Evolutionary conservation across 2,797 vertebrate genomes (phyloP).

Genomic region (Lithobates sylvaticus): DNA sequence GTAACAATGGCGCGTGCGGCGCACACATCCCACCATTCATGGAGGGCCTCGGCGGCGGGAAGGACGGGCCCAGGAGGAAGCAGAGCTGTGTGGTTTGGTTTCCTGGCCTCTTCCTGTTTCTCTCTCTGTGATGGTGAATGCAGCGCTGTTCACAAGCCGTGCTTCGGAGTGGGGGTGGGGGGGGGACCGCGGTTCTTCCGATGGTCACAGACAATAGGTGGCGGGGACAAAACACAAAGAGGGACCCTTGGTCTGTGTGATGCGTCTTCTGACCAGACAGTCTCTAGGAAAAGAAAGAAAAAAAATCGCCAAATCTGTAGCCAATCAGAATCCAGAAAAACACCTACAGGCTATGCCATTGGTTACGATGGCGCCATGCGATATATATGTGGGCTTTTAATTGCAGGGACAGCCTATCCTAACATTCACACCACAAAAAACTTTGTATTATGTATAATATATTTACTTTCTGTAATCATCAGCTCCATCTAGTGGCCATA

Average conservation of each 20-base stretch:
- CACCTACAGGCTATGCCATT: too few species aligned
- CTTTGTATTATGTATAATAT: too few species aligned
- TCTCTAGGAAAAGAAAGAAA: too few species aligned
- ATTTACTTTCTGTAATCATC: too few species aligned
- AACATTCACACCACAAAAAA: too few species aligned
- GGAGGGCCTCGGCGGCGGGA: neutral
- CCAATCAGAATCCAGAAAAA: neutral
- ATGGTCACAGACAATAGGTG: constrained; percentile 17
- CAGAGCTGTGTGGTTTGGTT: constrained; percentile 19
- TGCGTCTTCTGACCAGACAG: neutral
- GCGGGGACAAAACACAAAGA: neutral
- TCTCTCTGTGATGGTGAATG: neutral
- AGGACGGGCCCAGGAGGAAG: constrained; percentile 23
- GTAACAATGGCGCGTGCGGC: constrained; percentile 29
- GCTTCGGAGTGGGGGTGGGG: neutral
- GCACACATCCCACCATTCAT: constrained; percentile 19
- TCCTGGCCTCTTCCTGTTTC: constrained; percentile 52
- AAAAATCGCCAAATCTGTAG: neutral
- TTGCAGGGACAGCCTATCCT: too few species aligned
- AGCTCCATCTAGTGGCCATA: too few species aligned
- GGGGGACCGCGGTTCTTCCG: neutral
- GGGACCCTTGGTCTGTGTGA: neutral
- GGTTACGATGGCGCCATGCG: too few species aligned
- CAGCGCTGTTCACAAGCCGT: neutral
- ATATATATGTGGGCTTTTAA: too few species aligned